Percentiles rank a stretch among this genome's conserved stretches.
phyloP scores from a whole-genome alignment of 2,113 vertebrate genomes.

The Litocranius walleri region DNA sequence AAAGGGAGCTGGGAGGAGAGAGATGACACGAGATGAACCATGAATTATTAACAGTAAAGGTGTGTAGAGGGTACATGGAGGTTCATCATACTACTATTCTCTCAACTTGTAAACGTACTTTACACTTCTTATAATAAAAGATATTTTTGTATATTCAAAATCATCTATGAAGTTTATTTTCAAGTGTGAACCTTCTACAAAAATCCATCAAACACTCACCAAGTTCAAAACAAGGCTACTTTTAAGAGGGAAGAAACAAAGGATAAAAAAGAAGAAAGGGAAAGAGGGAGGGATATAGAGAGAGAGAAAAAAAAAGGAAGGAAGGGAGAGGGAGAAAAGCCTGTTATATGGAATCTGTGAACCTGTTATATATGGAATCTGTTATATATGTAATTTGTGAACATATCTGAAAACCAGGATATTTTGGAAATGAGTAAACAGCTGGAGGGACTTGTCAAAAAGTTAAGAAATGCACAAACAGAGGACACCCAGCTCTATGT shows the following conservation, averaged over 20 bases:
- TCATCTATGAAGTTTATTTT: neutral
- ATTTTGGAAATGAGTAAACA: neutral
- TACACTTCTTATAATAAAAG: neutral
- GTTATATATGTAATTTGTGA: neutral
- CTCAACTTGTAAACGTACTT: neutral
- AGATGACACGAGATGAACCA: neutral
- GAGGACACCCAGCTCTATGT: neutral
- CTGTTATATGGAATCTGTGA: neutral
- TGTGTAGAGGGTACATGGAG: neutral
- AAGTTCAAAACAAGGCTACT: neutral
- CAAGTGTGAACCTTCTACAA: neutral
- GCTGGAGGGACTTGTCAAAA: neutral
- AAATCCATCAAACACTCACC: neutral
- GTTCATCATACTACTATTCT: neutral
- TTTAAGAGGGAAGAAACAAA: neutral
- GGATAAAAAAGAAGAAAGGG: neutral
- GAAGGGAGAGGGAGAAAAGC: neutral
- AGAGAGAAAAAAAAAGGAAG: neutral
- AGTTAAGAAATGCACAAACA: neutral
- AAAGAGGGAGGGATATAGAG: neutral
- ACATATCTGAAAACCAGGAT: neutral
- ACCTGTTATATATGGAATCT: neutral
- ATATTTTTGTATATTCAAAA: neutral
- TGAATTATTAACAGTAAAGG: neutral
- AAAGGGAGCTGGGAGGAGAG: rapidly evolving